Percentiles rank a stretch among this genome's conserved stretches.
phyloP scores from a whole-genome alignment of 2,113 vertebrate species.

The Xyliphius kryptos region DNA sequence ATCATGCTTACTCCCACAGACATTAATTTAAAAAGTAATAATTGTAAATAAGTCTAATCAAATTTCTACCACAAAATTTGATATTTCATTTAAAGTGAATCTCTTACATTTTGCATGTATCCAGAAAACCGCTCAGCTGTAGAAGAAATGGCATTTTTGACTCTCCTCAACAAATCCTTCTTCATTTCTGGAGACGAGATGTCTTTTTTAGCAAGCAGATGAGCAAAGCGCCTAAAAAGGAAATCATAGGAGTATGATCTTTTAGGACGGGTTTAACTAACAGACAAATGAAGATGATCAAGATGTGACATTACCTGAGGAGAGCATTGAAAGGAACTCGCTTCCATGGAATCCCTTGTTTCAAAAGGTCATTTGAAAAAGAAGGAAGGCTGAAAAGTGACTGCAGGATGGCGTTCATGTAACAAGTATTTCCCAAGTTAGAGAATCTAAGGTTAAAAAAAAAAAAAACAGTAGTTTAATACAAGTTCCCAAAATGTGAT shows the following conservation, averaged over 20 bases:
- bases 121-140: constrained; percentile 97
- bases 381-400: constrained; percentile 96
- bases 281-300: too few relatives aligned
- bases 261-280: too few relatives aligned
- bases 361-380: constrained; percentile 91
- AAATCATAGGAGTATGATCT: too few relatives aligned
- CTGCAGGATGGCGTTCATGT: constrained; percentile 98
- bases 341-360: constrained; percentile 92
- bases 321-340: constrained; percentile 88
- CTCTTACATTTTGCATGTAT: constrained; percentile 95
- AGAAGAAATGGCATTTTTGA: constrained; percentile 95
- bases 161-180: constrained; percentile 90
- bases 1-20: too few relatives aligned
- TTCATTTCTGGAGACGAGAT: constrained; percentile 88
- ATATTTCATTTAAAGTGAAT: neutral
- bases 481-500: too few relatives aligned
- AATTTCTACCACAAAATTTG: too few relatives aligned
- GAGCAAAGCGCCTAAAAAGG: constrained; percentile 81
- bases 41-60: too few relatives aligned
- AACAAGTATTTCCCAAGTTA: constrained; percentile 96
- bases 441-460: constrained; percentile 79
- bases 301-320: constrained; percentile 86
- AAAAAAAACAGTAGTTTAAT: too few relatives aligned
- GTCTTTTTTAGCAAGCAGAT: constrained; percentile 92
- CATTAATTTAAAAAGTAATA: too few relatives aligned